Percentiles rank a stretch among this genome's conserved stretches.
Evolutionary conservation across 2,113 vertebrate species (phyloP).

Genomic region (Daphoenositta chrysoptera): DNA sequence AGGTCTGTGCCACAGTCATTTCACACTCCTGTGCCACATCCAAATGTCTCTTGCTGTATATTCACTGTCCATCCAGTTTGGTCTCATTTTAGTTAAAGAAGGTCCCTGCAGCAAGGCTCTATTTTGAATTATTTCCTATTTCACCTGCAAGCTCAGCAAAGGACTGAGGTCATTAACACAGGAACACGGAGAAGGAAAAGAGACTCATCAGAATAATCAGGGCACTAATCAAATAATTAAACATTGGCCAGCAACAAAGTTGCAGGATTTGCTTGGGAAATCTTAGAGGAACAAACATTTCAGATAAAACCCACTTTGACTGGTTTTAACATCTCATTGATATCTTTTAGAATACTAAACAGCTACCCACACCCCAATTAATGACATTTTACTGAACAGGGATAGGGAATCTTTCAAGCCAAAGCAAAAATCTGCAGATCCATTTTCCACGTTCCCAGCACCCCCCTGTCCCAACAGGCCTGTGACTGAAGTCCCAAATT

Average conservation of each 20-base stretch:
- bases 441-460: not conserved
- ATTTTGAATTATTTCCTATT: not conserved
- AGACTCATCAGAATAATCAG: not conserved
- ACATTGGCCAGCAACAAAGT: not conserved
- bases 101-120: not conserved
- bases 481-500: not conserved
- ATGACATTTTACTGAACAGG: not conserved
- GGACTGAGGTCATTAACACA: not conserved
- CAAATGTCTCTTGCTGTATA: not conserved
- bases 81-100: not conserved
- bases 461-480: not conserved
- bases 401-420: not conserved
- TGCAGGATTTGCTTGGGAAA: not conserved
- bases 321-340: not conserved
- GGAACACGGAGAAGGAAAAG: not conserved
- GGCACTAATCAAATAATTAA: not conserved
- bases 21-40: not conserved
- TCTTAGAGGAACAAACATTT: not conserved
- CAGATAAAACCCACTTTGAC: not conserved
- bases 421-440: not conserved
- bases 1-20: not conserved
- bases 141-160: not conserved
- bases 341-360: not conserved
- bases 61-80: not conserved
- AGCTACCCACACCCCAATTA: not conserved